Conservation (phyloP, 2,888 invertebrate genomes). For the Gymnoscelis rufifasciata region DNA sequence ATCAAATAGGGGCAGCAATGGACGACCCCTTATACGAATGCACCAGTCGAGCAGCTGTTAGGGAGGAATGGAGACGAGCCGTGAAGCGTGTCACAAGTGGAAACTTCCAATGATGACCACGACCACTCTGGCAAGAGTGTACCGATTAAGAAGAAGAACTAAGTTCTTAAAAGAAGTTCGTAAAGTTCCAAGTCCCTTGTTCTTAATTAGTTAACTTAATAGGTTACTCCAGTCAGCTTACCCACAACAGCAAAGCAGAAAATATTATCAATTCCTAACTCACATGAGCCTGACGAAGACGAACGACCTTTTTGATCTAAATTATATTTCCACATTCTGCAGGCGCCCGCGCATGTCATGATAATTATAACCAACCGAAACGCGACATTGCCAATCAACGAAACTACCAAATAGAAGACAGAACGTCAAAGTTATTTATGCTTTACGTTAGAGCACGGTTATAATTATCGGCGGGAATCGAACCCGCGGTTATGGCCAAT, state of each 20-base stretch:
- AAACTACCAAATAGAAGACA: slow-evolving; percentile 34
- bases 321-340: background rate
- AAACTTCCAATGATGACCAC: too few relatives aligned
- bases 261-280: background rate
- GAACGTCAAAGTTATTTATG: slow-evolving; percentile 38
- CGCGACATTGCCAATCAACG: slow-evolving; percentile 29
- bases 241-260: too few relatives aligned
- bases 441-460: slow-evolving; percentile 39
- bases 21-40: too few relatives aligned
- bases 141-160: too few relatives aligned
- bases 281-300: background rate
- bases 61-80: too few relatives aligned
- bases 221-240: background rate
- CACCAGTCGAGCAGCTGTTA: too few relatives aligned
- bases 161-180: too few relatives aligned
- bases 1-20: too few relatives aligned
- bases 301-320: slow-evolving; percentile 5
- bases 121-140: too few relatives aligned
- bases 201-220: too few relatives aligned
- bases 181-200: too few relatives aligned
- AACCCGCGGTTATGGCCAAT: slow-evolving; percentile 66
- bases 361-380: background rate
- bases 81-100: too few relatives aligned
- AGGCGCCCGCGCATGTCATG: background rate
- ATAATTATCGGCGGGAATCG: slow-evolving; percentile 71